Evolutionary conservation across 2,888 invertebrate genomes (phyloP), one percentile per base, ranked within the genome.

Genomic region (Synergus laeviventris): DNA sequence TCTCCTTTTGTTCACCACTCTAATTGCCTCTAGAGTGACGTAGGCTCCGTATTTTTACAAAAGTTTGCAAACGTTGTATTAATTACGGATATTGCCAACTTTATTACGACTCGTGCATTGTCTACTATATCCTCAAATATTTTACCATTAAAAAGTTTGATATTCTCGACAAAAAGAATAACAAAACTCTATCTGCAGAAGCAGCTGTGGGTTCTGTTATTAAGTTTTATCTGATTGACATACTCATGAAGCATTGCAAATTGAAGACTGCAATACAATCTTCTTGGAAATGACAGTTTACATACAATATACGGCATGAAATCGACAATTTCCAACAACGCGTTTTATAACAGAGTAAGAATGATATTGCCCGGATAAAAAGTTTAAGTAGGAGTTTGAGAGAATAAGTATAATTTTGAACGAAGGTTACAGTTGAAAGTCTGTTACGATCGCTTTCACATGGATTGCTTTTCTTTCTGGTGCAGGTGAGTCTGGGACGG

Each of bases 371-470:
- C 24, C 16, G 54, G 21, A 60, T 39, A 74, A 59, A 74, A 59
- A 42, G 21, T 38, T 31, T 39, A 31, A 74, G 59, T 16, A 38
- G n/a, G 38, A 60, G 64, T 18, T 59, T 59, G 59, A 49, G n/a
- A 2, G 60, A 59, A 59, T 60, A 38, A 59, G 74, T 60, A 18
- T 70, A 70, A 70, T 70, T 70, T 70, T 49, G 9, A 70, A 70
- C 31, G 31, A 70, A 70, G 70, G 49, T 45, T 70, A 70, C 31
- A 49, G 49, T 36, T 49, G 31, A 70, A 62, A 62, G 38, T 36
- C 39, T 38, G 62, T 62, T n/a, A 70, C 49, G n/a, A 70, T 70
- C 70, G 49, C 70, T 70, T 70, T 70, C n/a, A 36, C n/a, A 49
- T 49, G 49, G 31, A 49, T 70, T 70, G 16, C 49, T 49, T 49